phyloP scores from a whole-genome alignment of 2,113 vertebrate genomes.

The Passer domesticus region DNA sequence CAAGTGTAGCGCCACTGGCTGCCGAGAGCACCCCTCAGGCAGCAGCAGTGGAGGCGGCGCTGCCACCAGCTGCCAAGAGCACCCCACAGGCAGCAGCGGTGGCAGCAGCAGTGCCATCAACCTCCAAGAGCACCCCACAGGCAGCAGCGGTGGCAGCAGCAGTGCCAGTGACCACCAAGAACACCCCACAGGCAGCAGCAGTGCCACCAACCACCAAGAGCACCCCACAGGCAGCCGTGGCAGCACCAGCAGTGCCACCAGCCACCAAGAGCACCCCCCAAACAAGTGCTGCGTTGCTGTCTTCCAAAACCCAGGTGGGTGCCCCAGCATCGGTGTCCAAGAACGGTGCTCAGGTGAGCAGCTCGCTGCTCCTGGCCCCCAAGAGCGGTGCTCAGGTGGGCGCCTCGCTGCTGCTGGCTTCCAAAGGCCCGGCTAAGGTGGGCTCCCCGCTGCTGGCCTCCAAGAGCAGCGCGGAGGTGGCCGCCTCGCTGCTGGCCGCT shows the following conservation, averaged over 20 bases:
- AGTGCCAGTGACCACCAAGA: no score
- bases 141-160: background rate
- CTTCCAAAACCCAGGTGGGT: slow-evolving; percentile 33
- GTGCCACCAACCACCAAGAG: background rate
- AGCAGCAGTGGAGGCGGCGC: background rate
- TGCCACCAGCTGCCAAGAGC: background rate
- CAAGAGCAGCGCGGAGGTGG: slow-evolving; percentile 34
- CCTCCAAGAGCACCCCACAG: background rate
- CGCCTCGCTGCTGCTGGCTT: background rate
- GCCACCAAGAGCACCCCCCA: background rate
- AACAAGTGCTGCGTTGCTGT: background rate
- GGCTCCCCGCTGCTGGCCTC: slow-evolving; percentile 52
- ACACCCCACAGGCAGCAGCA: no score
- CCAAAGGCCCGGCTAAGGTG: slow-evolving; percentile 45
- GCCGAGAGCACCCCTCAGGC: background rate
- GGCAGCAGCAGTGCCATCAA: background rate
- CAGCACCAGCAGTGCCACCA: background rate
- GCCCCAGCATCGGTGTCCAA: background rate
- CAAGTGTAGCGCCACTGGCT: background rate
- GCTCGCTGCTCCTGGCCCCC: slow-evolving; percentile 3
- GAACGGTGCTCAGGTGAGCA: background rate
- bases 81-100: background rate
- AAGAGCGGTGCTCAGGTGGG: background rate
- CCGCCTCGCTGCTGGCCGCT: background rate
- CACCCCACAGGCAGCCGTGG: background rate